Evolutionary conservation across 2,113 vertebrate species (phyloP).

Genomic region (Eptesicus fuscus): DNA sequence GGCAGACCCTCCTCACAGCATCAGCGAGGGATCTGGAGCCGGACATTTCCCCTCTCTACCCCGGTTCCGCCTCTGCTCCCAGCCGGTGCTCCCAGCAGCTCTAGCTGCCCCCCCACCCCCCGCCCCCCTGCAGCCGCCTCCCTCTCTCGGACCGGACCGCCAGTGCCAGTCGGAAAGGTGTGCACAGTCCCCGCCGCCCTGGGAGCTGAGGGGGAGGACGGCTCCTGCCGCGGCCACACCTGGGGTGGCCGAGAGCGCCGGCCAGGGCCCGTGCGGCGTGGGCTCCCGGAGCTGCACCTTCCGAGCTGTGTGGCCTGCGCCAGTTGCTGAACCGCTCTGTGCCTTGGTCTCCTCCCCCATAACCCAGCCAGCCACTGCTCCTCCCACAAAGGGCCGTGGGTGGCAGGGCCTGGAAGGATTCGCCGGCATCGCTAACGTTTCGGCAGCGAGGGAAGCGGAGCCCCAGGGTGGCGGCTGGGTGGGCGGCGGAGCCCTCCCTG

Average conservation of each 20-base stretch:
- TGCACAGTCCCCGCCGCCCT: background rate
- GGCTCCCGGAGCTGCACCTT: fast-evolving
- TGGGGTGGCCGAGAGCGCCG: fast-evolving
- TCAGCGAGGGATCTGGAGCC: too few species aligned
- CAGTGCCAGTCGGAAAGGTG: fast-evolving
- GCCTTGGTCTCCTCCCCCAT: background rate
- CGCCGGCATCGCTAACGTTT: fast-evolving
- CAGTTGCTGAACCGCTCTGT: background rate
- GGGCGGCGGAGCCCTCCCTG: fast-evolving
- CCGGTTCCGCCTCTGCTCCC: too few species aligned
- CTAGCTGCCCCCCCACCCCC: too few species aligned
- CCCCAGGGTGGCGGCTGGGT: fast-evolving
- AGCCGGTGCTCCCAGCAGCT: too few species aligned
- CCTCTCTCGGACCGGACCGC: background rate
- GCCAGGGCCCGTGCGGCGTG: fast-evolving
- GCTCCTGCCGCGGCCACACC: fast-evolving
- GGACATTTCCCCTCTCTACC: too few species aligned
- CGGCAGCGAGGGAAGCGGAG: fast-evolving
- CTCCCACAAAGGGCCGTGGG: fast-evolving
- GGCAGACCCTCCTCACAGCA: background rate
- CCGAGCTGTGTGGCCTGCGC: background rate
- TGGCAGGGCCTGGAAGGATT: fast-evolving
- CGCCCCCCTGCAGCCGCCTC: fast-evolving
- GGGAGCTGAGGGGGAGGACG: background rate
- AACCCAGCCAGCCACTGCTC: fast-evolving